These are phyloP conservation scores for Hephaestus fuliginosus DNA, from an alignment of 2,797 vertebrate species.

Conservation along the genomic window DNA sequence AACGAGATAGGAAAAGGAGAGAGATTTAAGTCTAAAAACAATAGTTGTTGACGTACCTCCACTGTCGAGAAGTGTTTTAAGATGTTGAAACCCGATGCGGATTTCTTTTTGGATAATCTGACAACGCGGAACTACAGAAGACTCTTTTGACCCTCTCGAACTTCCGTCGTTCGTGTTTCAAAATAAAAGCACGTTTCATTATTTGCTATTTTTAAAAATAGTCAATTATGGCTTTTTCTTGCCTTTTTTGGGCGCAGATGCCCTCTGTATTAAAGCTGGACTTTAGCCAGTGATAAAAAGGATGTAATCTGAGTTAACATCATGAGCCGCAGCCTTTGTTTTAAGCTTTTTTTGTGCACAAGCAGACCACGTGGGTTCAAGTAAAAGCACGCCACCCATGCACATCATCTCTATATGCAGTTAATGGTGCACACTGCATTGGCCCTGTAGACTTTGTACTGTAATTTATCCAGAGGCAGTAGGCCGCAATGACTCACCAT, in stretches of 20 bases:
- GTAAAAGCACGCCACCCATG: neutral
- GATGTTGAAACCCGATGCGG: neutral
- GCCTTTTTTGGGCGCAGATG: neutral
- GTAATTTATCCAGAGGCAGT: neutral
- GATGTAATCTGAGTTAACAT: neutral
- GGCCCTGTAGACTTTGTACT: neutral
- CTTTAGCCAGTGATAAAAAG: too few relatives aligned
- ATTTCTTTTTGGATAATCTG: constrained; percentile 7
- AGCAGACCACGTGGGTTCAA: neutral
- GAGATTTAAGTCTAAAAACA: neutral
- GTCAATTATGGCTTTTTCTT: too few relatives aligned
- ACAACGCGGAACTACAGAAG: constrained; percentile 70
- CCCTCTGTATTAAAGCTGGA: neutral
- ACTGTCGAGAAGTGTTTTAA: neutral
- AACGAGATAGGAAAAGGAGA: rapidly evolving
- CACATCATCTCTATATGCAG: neutral
- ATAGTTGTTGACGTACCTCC: constrained; percentile 22
- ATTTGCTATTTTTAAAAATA: rapidly evolving
- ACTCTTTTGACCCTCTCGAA: constrained; percentile 54
- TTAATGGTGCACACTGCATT: neutral
- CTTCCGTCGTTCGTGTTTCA: constrained; percentile 63
- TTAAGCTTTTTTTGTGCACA: neutral
- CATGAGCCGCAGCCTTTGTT: neutral
- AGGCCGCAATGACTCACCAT: too few relatives aligned
- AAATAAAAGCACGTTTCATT: constrained; percentile 57